phyloP scores from a whole-genome alignment of 1,140 invertebrate species.

The Globodera ellingtonae region DNA sequence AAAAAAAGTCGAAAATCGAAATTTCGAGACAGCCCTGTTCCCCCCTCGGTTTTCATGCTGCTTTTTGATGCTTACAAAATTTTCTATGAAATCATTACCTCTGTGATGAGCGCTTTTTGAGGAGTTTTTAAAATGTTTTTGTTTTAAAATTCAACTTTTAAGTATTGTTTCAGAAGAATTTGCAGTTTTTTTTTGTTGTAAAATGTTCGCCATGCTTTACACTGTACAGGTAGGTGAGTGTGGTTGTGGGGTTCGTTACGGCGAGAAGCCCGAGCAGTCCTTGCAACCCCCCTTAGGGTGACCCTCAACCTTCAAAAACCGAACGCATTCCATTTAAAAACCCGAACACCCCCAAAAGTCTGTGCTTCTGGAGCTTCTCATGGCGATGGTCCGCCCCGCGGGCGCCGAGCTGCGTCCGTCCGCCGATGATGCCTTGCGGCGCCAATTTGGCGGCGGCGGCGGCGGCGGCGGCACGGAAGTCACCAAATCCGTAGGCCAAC shows the following conservation, averaged over 20 bases:
- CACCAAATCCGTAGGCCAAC: conserved; percentile 10
- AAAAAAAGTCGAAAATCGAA: no score
- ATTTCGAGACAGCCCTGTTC: no score
- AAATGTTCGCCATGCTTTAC: conserved; percentile 23
- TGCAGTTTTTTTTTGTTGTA: neutral
- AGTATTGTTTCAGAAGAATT: no score
- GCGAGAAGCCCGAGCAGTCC: no score
- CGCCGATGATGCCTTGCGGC: conserved; percentile 4
- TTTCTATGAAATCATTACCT: no score
- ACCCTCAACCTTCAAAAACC: neutral
- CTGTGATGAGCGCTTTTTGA: no score
- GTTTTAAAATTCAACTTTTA: no score
- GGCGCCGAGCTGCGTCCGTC: neutral
- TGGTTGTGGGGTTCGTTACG: neutral
- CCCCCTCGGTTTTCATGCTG: no score
- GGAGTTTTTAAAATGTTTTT: no score
- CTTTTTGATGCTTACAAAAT: no score
- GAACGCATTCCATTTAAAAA: neutral
- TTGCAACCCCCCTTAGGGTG: no score
- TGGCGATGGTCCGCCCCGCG: conserved; percentile 34
- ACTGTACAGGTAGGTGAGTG: conserved; percentile 10
- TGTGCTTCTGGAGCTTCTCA: conserved; percentile 48
- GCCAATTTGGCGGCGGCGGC: conserved; percentile 1
- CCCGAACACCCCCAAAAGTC: conserved; percentile 37
- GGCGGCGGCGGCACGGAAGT: neutral